Percentiles rank a stretch among this genome's conserved stretches.
Conservation (phyloP, 2,797 vertebrate genomes). For the Fringilla coelebs region DNA sequence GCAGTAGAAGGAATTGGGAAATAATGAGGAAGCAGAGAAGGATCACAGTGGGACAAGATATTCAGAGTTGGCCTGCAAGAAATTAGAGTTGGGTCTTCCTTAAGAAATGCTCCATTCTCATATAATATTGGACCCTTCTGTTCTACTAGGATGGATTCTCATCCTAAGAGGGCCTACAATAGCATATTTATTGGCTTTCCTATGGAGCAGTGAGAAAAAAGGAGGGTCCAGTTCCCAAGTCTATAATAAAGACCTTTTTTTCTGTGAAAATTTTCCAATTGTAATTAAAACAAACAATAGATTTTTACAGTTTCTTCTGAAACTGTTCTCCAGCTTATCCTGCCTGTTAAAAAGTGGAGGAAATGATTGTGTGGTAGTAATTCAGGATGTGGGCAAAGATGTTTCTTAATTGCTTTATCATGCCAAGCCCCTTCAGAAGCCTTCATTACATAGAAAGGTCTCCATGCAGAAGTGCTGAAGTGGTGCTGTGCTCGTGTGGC, state of each 20-base stretch:
- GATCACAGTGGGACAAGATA: background rate
- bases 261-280: background rate
- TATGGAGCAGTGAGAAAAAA: background rate
- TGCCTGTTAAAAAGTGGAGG: background rate
- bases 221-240: background rate
- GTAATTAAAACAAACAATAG: background rate
- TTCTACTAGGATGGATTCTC: background rate
- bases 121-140: background rate
- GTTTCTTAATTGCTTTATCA: background rate
- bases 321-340: background rate
- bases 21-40: background rate
- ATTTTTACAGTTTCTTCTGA: background rate
- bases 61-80: background rate
- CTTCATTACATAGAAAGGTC: background rate
- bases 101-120: background rate
- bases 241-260: background rate
- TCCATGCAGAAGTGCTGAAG: background rate
- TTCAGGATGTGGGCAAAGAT: background rate
- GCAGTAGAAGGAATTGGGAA: background rate
- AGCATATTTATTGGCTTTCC: background rate
- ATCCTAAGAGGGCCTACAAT: background rate
- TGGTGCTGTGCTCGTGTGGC: background rate
- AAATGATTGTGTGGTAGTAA: background rate
- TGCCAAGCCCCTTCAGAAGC: background rate
- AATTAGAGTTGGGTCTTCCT: background rate